These are phyloP conservation scores for Hypomecis atomaria DNA, from an alignment of 2,888 invertebrate species.

Conservation along the genomic window DNA sequence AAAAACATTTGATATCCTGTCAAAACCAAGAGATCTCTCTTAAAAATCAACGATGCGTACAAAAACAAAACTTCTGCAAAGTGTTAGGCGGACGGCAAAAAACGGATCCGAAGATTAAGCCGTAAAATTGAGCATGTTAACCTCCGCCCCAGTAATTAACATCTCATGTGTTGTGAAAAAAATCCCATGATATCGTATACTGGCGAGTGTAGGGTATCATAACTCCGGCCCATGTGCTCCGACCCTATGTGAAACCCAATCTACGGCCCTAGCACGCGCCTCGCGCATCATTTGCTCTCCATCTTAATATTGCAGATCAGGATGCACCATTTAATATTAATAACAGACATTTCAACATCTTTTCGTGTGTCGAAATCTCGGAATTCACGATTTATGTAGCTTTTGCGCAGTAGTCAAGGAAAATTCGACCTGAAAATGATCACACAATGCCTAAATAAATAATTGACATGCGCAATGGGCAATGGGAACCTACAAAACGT, in stretches of 20 bases:
- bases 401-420: too few species aligned
- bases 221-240: slow-evolving; percentile 48
- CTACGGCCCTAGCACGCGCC: slow-evolving; percentile 71
- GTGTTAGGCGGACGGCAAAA: slow-evolving; percentile 37
- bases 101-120: slow-evolving; percentile 55
- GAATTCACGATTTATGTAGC: slow-evolving; percentile 49
- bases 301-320: slow-evolving; percentile 77
- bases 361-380: slow-evolving; percentile 58
- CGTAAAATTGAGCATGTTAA: slow-evolving; percentile 72
- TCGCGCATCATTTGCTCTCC: slow-evolving; percentile 77
- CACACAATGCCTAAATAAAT: too few species aligned
- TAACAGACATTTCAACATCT: slow-evolving; percentile 64
- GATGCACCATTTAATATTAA: slow-evolving; percentile 79
- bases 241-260: slow-evolving; percentile 57
- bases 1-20: slow-evolving; percentile 13
- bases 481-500: not conserved
- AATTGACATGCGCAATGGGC: not conserved
- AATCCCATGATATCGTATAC: slow-evolving; percentile 46
- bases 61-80: slow-evolving; percentile 25
- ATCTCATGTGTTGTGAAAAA: slow-evolving; percentile 74
- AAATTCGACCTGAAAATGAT: too few species aligned
- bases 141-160: slow-evolving; percentile 73
- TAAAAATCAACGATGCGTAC: slow-evolving; percentile 37
- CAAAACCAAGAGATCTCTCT: slow-evolving; percentile 36
- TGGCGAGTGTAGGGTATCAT: slow-evolving; percentile 52